A percentile compares a stretch with the other conserved stretches of the same genome.
phyloP scores from a whole-genome alignment of 2,113 vertebrate genomes.

The Oryzias javanicus region DNA sequence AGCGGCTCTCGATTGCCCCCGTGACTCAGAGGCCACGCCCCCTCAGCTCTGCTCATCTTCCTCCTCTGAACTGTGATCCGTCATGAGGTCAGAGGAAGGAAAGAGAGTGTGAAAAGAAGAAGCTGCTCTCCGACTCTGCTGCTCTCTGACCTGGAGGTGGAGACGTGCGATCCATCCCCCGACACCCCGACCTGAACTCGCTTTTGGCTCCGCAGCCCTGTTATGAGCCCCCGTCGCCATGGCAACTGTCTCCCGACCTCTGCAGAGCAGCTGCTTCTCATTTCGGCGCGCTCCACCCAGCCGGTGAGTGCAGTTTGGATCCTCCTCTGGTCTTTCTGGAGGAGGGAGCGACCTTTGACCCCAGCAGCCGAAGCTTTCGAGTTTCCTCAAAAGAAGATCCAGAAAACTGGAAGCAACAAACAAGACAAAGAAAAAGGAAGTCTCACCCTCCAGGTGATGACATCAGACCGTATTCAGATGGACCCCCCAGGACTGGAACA shows the following conservation, averaged over 20 bases:
- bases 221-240: too few relatives aligned
- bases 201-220: too few relatives aligned
- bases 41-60: not conserved
- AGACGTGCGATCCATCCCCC: not conserved
- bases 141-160: not conserved
- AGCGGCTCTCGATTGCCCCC: too few relatives aligned
- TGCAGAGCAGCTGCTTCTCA: not conserved
- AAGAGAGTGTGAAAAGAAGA: rapidly evolving
- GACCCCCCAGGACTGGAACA: too few relatives aligned
- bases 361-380: too few relatives aligned
- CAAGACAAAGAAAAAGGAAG: too few relatives aligned
- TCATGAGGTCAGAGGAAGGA: not conserved
- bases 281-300: not conserved
- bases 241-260: too few relatives aligned
- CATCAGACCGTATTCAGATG: too few relatives aligned
- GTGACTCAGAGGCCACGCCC: not conserved
- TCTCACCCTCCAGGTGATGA: too few relatives aligned
- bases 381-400: too few relatives aligned
- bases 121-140: not conserved
- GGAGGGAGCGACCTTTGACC: too few relatives aligned
- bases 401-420: too few relatives aligned
- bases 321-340: not conserved
- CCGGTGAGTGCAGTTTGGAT: not conserved
- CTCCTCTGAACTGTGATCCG: not conserved
- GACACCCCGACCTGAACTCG: not conserved